Conservation (phyloP, 2,113 vertebrate species). For the Stercorarius parasiticus region DNA sequence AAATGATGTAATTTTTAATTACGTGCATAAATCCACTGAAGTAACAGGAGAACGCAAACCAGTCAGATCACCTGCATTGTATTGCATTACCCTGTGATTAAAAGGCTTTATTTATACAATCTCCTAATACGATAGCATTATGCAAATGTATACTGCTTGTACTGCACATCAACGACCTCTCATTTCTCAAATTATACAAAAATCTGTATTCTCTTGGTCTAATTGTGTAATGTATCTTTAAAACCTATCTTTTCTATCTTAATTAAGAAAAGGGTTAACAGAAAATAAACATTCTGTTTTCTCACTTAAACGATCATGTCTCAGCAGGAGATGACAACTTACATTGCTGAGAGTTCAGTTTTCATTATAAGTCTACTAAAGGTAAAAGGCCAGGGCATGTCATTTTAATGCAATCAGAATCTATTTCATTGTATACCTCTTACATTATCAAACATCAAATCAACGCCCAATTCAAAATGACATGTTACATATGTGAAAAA, state of each 20-base stretch:
- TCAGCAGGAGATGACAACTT: not conserved
- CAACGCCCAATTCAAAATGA: constrained; percentile 85
- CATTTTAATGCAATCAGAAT: constrained; percentile 84
- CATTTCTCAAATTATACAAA: not conserved
- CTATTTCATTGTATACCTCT: constrained; percentile 81
- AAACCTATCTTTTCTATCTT: not conserved
- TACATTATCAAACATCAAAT: constrained; percentile 72
- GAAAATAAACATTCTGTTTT: not conserved
- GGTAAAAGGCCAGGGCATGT: constrained; percentile 79
- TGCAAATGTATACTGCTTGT: not conserved
- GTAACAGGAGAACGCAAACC: not conserved
- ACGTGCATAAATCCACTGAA: not conserved
- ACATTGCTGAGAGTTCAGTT: constrained; percentile 67
- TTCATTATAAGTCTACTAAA: constrained; percentile 70
- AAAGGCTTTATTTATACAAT: not conserved
- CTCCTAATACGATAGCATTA: not conserved
- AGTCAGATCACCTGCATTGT: not conserved
- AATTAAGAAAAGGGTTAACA: not conserved
- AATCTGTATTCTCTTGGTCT: not conserved
- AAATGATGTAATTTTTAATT: not conserved
- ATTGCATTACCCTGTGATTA: not conserved
- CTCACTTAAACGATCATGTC: not conserved
- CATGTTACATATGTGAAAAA: constrained; percentile 98
- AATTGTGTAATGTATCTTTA: not conserved
- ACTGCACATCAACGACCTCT: not conserved